Conservation (phyloP, 2,113 vertebrate genomes). For the Ptychochromis oligacanthus region DNA sequence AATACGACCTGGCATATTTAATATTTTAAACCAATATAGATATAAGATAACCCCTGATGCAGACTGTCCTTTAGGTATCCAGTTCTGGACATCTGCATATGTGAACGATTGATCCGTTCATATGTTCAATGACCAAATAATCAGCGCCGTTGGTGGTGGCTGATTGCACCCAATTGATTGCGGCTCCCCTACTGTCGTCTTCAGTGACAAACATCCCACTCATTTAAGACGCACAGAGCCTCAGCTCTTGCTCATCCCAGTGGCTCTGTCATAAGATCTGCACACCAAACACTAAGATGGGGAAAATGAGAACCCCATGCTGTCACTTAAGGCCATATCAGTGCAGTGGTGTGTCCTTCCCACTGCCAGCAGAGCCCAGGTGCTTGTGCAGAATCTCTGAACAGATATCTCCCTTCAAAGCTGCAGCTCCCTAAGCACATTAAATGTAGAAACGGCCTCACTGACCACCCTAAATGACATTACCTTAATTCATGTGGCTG, state of each 20-base stretch:
- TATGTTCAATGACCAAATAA: constrained; percentile 59
- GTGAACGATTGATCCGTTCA: constrained; percentile 54
- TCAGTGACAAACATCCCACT: constrained; percentile 1
- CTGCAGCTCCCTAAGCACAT: constrained; percentile 47
- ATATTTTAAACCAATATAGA: not conserved
- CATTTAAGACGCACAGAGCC: not conserved
- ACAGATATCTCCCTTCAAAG: constrained; percentile 57
- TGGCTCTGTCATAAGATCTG: constrained; percentile 34
- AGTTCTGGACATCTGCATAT: constrained; percentile 1
- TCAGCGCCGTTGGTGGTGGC: constrained; percentile 38
- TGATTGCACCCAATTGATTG: constrained; percentile 64
- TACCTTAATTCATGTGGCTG: constrained; percentile 59
- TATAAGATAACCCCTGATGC: not conserved
- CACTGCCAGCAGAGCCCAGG: constrained; percentile 36
- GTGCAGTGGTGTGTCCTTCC: constrained; percentile 22
- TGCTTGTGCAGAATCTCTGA: constrained; percentile 32
- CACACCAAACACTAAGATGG: constrained; percentile 16
- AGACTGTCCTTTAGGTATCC: not conserved
- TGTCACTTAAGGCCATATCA: constrained; percentile 49
- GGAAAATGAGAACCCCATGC: constrained; percentile 65
- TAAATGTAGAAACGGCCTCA: constrained; percentile 47
- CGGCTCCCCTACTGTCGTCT: constrained; percentile 16
- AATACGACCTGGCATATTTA: not conserved
- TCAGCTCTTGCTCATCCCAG: not conserved
- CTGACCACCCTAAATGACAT: constrained; percentile 61